Evolutionary conservation across 2,113 vertebrate genomes (phyloP), one percentile per base, ranked within the genome.

Genomic region (Scomber japonicus): DNA sequence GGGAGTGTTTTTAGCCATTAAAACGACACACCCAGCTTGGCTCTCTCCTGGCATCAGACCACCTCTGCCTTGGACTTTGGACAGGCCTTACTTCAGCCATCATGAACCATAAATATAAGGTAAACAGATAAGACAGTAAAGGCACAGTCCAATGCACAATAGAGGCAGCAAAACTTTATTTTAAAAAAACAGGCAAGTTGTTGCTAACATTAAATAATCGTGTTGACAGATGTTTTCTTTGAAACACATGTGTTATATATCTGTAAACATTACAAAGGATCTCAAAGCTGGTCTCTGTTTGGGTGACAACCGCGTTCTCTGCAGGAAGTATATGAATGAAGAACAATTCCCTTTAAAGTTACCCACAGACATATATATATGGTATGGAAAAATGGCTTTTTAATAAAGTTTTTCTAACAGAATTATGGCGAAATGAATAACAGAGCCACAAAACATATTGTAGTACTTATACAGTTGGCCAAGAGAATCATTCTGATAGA

Each of bases 41-140:
- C n/a, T 82, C 11, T 57, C 3, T 45, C 15, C 3, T 5, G 16
- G 13, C 61, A 14, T 0, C 5, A 17, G 30, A 51, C 40, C 9
- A 57, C 3, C 8, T 59, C 55, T 53, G 51, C 51, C 49, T 79
- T 83, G 78, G n/a, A 89, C 89, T 76, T 89, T 83, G 71, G 15
- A 74, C 44, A 17, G 7, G 15, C 65, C 31, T 54, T 4, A 69
- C 11, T 7, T 40, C 3, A 64, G 16, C 44, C 12, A 56, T 60
- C 40, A 50, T 54, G 17, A 71, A 51, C 57, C 35, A 45, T 55
- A 82, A 40, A 71, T 51, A 49, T 5, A 17, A 63, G 21, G 19
- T 64, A 49, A 45, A 50, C 48, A 71, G 83, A 90, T 84, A 87
- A 84, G 35, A 71, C 30, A 53, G n/a, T 49, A 4, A 40, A 30